Conservation (phyloP, 2,888 invertebrate genomes). For the Tuta absoluta region DNA sequence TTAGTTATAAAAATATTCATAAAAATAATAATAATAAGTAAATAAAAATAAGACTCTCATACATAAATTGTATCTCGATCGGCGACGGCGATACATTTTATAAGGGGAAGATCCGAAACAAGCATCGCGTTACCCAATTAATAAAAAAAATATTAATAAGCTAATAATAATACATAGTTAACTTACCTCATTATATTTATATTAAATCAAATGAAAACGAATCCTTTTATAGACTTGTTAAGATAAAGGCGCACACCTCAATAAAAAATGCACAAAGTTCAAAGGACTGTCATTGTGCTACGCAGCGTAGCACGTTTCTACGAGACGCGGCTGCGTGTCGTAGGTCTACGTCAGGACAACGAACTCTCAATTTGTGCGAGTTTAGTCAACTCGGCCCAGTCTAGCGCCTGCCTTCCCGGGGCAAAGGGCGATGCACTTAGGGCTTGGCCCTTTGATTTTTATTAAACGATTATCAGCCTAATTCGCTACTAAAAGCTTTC, state of each 20-base stretch:
- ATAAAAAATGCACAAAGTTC: conserved; percentile 16
- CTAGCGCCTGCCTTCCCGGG: conserved; percentile 50
- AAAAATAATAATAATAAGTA: too few relatives aligned
- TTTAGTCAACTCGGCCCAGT: conserved; percentile 21
- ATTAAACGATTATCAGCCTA: not conserved
- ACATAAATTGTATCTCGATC: too few relatives aligned
- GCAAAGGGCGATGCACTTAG: conserved; percentile 61
- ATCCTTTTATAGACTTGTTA: not conserved
- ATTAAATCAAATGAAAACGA: not conserved
- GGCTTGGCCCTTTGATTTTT: not conserved
- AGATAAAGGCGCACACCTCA: not conserved
- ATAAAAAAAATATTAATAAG: too few relatives aligned
- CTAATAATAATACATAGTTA: too few relatives aligned
- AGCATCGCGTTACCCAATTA: too few relatives aligned
- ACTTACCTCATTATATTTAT: not conserved
- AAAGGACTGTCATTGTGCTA: conserved; percentile 10
- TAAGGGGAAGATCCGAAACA: too few relatives aligned
- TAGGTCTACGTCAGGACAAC: conserved; percentile 21
- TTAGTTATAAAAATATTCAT: too few relatives aligned
- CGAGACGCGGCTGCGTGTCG: conserved; percentile 23
- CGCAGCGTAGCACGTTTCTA: conserved; percentile 10
- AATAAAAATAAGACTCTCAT: too few relatives aligned
- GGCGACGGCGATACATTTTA: too few relatives aligned
- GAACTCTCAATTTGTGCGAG: conserved; percentile 24
- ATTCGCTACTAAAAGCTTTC: not conserved